Evolutionary conservation across 2,888 invertebrate genomes (phyloP), one percentile per base, ranked within the genome.

Genomic region (Prosapia bicincta): DNA sequence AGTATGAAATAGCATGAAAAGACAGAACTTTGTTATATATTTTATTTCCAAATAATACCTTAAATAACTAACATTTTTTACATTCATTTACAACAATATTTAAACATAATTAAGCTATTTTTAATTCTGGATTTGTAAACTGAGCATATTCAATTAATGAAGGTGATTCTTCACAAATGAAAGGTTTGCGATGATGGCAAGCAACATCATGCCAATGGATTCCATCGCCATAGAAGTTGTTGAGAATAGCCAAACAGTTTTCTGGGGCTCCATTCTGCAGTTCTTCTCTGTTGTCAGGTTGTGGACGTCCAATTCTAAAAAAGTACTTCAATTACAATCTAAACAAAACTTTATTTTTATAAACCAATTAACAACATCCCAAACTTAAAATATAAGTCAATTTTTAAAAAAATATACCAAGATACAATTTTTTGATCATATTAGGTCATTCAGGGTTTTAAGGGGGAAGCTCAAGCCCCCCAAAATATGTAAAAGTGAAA

Each of bases 121-220:
- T 77, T 25, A 94, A 86, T 83, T 92, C 92, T 54, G 94, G 94
- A 85, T 94, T 94, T 79, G 92, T 92, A 85, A 91, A 93, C 81
- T 92, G 89, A 76, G 94, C 93, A 85, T 94, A 95, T 88, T 93
- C 93, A 80, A 95, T 86, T 23, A 96, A 89, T 9, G 93, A 91
- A 81, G 94, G 94, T 83, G 93, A 95, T 82, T 96, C 95, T 85
- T 96, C 95, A 84, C 96, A 96, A 32, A 95, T 92, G 87, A 93
- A 94, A 0, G 95, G 92, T 85, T 96, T 96, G 84, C 91, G 90
- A 84, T 96, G 96, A 84, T 95, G 95, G 84, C 96, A 96, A 78
- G 95, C 95, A 70, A 95, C 95, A 83, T 96, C 88, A 83, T 96
- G 96, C 95, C 95, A 95, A 85, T 94, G 93, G 71, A 95, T 91